phyloP scores from a whole-genome alignment of 2,888 invertebrate genomes.

The Agrotis ipsilon region DNA sequence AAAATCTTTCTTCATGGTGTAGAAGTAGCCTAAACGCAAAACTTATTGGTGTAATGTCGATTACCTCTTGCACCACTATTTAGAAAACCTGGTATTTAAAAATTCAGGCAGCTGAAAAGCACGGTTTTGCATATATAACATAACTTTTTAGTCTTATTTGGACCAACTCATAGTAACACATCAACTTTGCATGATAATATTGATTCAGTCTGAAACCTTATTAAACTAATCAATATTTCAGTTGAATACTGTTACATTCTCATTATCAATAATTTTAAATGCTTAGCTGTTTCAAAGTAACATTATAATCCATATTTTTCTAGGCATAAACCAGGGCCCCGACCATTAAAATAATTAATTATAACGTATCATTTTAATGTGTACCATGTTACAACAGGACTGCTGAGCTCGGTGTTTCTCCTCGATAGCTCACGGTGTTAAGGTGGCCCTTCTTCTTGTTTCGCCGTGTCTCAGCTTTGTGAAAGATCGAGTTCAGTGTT shows the following conservation, averaged over 20 bases:
- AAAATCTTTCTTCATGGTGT: slow-evolving; percentile 86
- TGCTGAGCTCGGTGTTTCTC: slow-evolving; percentile 57
- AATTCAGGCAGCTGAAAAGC: slow-evolving; percentile 72
- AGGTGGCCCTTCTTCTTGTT: slow-evolving; percentile 31
- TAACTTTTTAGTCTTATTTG: slow-evolving; percentile 60
- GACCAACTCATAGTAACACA: slow-evolving; percentile 60
- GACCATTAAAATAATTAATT: slow-evolving; percentile 75
- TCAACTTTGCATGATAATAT: slow-evolving; percentile 62
- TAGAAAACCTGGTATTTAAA: slow-evolving; percentile 68
- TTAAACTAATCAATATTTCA: slow-evolving; percentile 46
- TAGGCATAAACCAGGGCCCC: slow-evolving; percentile 71
- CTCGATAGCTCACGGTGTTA: slow-evolving; percentile 38
- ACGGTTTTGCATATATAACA: slow-evolving; percentile 53
- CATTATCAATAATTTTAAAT: slow-evolving; percentile 57
- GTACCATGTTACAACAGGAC: slow-evolving; percentile 73
- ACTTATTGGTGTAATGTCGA: slow-evolving; percentile 78
- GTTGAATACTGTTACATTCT: slow-evolving; percentile 62
- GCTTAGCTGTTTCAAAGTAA: slow-evolving; percentile 62
- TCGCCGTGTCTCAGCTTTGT: slow-evolving; percentile 29
- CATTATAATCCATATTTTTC: slow-evolving; percentile 60
- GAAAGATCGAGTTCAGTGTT: slow-evolving; percentile 59
- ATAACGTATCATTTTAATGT: slow-evolving; percentile 75
- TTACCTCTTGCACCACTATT: slow-evolving; percentile 77
- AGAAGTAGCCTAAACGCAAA: slow-evolving; percentile 85
- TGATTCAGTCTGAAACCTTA: slow-evolving; percentile 35